A percentile compares a stretch with the other conserved stretches of the same genome.
Conservation (phyloP, 2,888 invertebrate species). For the Eilema caniola region DNA sequence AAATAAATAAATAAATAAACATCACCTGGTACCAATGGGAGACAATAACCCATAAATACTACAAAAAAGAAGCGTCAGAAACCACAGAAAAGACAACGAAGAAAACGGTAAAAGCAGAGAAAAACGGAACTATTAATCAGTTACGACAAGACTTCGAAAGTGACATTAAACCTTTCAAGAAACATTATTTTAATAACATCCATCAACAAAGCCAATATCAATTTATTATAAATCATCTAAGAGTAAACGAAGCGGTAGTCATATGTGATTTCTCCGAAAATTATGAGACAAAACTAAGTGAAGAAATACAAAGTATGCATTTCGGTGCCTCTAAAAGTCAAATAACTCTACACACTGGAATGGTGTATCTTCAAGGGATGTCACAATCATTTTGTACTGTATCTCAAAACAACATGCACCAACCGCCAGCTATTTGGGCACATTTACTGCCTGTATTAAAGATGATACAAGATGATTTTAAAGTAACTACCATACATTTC, state of each 20-base stretch:
- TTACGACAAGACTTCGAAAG: too few species aligned
- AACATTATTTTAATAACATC: too few species aligned
- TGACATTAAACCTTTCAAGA: too few species aligned
- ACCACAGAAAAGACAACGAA: too few species aligned
- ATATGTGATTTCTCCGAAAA: slow-evolving; percentile 28
- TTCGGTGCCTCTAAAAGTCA: slow-evolving; percentile 27
- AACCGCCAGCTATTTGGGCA: slow-evolving; percentile 4
- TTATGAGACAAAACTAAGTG: slow-evolving; percentile 18
- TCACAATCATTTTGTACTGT: background rate
- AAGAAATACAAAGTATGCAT: slow-evolving; percentile 28
- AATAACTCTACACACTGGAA: slow-evolving; percentile 22
- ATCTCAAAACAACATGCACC: background rate
- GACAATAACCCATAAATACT: too few species aligned
- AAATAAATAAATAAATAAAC: too few species aligned
- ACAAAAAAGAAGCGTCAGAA: too few species aligned
- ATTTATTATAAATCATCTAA: background rate
- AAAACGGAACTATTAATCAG: too few species aligned
- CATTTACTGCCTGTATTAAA: background rate
- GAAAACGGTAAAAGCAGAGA: too few species aligned
- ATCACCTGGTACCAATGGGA: too few species aligned
- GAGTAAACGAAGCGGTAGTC: slow-evolving; percentile 19
- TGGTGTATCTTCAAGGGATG: background rate
- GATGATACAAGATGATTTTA: background rate
- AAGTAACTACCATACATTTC: background rate
- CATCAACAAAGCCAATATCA: too few species aligned